phyloP scores from a whole-genome alignment of 2,113 vertebrate species.

The Myrmecobius fasciatus region DNA sequence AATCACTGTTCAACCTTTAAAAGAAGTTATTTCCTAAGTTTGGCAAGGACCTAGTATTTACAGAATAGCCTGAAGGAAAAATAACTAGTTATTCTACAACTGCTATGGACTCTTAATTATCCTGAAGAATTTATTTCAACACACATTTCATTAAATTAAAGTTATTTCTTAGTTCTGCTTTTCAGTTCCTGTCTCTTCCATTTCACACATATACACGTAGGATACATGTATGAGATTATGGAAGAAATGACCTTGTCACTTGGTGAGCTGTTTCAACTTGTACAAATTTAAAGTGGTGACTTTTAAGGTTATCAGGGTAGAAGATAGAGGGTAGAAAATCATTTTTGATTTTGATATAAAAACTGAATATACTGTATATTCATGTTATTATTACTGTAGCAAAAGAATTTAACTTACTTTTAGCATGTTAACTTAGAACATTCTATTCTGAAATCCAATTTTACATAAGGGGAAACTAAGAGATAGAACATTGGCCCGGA shows the following conservation, averaged over 20 bases:
- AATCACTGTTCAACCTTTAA: constrained; percentile 19
- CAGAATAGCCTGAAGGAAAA: constrained; percentile 22
- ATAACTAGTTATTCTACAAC: constrained; percentile 38
- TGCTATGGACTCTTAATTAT: constrained; percentile 25
- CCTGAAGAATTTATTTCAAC: constrained; percentile 21
- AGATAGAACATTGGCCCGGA: no score
- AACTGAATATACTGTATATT: neutral
- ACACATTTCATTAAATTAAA: constrained; percentile 14
- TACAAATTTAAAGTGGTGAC: constrained; percentile 41
- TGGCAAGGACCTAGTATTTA: constrained; percentile 10
- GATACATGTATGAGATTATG: constrained; percentile 24
- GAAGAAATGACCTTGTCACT: constrained; percentile 39
- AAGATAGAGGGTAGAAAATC: constrained; percentile 9
- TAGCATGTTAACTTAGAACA: neutral
- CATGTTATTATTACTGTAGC: neutral
- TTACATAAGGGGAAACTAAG: neutral
- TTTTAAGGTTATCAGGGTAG: no score
- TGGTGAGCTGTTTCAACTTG: constrained; percentile 31
- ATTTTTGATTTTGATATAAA: neutral
- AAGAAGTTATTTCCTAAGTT: constrained; percentile 53
- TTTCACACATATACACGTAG: constrained; percentile 13
- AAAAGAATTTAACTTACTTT: neutral
- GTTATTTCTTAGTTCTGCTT: constrained; percentile 23
- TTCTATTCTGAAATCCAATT: neutral
- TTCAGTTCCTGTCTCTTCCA: constrained; percentile 24